Evolutionary conservation across 2,888 invertebrate species (phyloP).

Genomic region (Ametastegia equiseti): DNA sequence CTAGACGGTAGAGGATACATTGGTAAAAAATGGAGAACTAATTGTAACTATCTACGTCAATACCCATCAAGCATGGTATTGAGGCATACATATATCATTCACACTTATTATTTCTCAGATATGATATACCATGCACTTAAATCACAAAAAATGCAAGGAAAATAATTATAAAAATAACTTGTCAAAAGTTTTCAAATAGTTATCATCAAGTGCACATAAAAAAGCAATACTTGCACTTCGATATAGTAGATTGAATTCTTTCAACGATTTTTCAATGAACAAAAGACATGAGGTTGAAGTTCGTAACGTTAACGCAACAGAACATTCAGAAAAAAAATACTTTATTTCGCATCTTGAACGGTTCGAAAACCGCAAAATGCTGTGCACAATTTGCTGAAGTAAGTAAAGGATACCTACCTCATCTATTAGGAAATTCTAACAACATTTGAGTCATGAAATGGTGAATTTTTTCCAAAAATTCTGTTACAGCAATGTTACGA

Average conservation of each 20-base stretch:
- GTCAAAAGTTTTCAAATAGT: not conserved
- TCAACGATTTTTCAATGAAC: not conserved
- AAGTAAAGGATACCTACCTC: too few species aligned
- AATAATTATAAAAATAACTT: not conserved
- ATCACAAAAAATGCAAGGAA: not conserved
- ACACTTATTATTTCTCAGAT: constrained; percentile 29
- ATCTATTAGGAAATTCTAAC: too few species aligned
- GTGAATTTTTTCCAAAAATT: too few species aligned
- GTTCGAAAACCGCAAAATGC: too few species aligned
- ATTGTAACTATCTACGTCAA: not conserved
- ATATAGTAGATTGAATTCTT: not conserved
- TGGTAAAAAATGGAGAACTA: not conserved
- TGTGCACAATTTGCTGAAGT: too few species aligned
- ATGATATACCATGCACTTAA: not conserved
- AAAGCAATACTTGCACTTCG: not conserved
- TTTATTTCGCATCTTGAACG: too few species aligned
- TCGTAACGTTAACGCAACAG: too few species aligned
- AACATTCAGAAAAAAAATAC: too few species aligned
- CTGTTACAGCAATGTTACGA: too few species aligned
- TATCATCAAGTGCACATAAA: not conserved
- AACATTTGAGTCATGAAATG: too few species aligned
- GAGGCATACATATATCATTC: not conserved
- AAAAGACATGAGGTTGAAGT: too few species aligned
- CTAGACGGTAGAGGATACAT: not conserved
- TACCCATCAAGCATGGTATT: not conserved